These are phyloP conservation scores for Holothuria leucospilota DNA, from an alignment of 53 echinoderm and acorn worm genomes.

Conservation along the genomic window DNA sequence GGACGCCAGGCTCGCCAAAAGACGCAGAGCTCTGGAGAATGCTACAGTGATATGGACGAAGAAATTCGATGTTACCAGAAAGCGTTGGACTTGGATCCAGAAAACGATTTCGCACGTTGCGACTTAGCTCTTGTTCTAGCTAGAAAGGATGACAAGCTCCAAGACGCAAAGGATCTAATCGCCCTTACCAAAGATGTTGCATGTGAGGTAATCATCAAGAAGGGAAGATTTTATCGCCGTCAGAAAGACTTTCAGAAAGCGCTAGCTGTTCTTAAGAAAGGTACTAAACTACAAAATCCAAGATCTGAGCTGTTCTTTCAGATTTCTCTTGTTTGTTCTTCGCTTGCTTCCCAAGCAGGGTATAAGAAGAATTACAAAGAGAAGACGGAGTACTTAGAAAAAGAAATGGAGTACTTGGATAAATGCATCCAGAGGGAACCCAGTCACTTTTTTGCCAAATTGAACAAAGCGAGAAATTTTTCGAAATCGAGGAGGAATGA, in stretches of 20 bases:
- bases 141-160: not conserved
- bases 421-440: slow-evolving; percentile 9
- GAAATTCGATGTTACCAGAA: slow-evolving; percentile 15
- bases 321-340: not conserved
- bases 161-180: not conserved
- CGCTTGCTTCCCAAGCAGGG: not conserved
- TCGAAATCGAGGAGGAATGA: not conserved
- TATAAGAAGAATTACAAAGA: not conserved
- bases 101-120: slow-evolving; percentile 20
- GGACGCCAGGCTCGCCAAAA: slow-evolving; percentile 1
- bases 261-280: not conserved
- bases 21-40: not conserved
- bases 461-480: not conserved
- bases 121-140: not conserved
- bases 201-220: not conserved
- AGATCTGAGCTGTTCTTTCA: slow-evolving; percentile 19
- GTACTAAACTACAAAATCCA: not conserved
- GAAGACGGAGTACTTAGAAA: not conserved
- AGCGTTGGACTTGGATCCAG: slow-evolving; percentile 12
- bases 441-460: not conserved
- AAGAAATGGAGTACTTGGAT: not conserved
- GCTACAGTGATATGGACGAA: slow-evolving; percentile 6
- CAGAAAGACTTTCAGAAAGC: not conserved
- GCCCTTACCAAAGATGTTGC: not conserved
- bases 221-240: slow-evolving; percentile 17